Base-by-base conservation (phyloP, 2,888 invertebrate genomes). In the Gisinianus flammeolus region DNA sequence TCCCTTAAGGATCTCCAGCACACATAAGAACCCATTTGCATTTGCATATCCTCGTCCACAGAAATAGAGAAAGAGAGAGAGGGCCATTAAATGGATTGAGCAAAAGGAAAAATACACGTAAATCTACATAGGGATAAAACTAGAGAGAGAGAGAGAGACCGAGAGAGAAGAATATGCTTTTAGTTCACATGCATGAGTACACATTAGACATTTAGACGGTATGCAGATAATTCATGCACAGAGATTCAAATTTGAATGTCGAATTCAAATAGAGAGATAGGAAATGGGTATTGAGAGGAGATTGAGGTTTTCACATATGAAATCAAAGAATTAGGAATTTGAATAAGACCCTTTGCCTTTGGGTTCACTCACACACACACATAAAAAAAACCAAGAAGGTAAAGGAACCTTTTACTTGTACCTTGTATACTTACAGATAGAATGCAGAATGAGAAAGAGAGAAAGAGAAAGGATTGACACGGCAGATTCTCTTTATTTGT, bases 101-200 rank as follows among this genome's bases (percentile, higher is more conserved):
- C n/a, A n/a, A 6, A 16, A 44, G 2, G 19, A 2, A 44, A 12
- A 62, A n/a, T 62, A 62, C 22, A 2, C 22, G 22, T 26, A 24
- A 10, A 58, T 58, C 35, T 35, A 35, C 35, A 35, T 35, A 35
- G 12, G 35, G 35, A 67, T 5, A 52, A 71, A 33, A 58, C 31
- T 33, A 71, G 56, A 44, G 69, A 69, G 44, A 66, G 66, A 69
- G 44, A 28, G 69, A 28, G 44, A 44, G 44, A 44, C 12, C 10
- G n/a, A 26, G 67, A n/a, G 28, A 19, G 28, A 30, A 26, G 8
- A 67, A 44, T 16, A 44, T 44, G 44, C 44, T 44, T 44, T 44
- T 44, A 44, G 19, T 44, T 44, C 44, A 16, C 44, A 44, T 44
- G 44, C 44, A 44, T 44, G 44, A 44, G 19, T 44, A 44, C 44